phyloP scores from a whole-genome alignment of 2,888 invertebrate genomes.

The Epiblema foenella region DNA sequence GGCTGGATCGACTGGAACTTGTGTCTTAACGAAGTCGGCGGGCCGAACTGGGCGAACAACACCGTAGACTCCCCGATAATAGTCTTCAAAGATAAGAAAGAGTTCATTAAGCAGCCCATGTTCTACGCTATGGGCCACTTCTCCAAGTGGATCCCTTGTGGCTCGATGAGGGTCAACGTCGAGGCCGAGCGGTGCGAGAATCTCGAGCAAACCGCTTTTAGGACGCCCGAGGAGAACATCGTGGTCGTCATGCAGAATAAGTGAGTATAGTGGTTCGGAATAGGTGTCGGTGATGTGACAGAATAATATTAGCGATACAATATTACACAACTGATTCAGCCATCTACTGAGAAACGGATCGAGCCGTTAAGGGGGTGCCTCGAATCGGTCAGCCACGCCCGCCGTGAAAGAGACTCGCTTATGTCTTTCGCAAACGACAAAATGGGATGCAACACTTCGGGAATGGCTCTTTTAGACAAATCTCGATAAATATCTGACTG shows the following conservation, averaged over 20 bases:
- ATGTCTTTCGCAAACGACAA: no score
- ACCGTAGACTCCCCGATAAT: slow-evolving; percentile 91
- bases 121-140: slow-evolving; percentile 94
- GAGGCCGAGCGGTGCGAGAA: slow-evolving; percentile 43
- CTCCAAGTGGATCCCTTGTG: slow-evolving; percentile 88
- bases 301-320: no score
- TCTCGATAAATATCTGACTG: no score
- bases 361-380: no score
- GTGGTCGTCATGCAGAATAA: slow-evolving; percentile 44
- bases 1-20: slow-evolving; percentile 97
- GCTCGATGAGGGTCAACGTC: slow-evolving; percentile 73
- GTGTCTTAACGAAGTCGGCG: slow-evolving; percentile 88
- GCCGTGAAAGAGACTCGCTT: no score
- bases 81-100: slow-evolving; percentile 75
- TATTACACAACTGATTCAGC: no score
- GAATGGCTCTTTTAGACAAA: no score
- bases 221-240: slow-evolving; percentile 42
- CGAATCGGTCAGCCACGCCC: no score
- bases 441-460: no score
- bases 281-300: no score
- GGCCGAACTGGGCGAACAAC: slow-evolving; percentile 91
- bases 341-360: no score
- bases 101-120: slow-evolving; percentile 96
- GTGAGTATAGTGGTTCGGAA: slow-evolving; percentile 28
- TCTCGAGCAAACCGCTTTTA: slow-evolving; percentile 25